These are phyloP conservation scores for Candidula unifasciata DNA, from an alignment of 2,888 invertebrate species.

Conservation along the genomic window DNA sequence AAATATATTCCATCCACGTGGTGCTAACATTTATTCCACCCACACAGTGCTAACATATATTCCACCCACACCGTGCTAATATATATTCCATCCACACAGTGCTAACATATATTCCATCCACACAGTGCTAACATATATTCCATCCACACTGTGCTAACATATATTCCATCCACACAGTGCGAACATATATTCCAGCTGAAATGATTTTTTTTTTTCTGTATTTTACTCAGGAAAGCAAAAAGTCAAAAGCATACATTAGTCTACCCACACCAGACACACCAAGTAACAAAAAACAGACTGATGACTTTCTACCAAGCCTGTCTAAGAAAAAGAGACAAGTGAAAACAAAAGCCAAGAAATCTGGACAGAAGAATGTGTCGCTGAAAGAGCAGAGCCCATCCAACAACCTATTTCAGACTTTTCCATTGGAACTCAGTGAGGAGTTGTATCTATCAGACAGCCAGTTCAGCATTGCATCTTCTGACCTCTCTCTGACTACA, in stretches of 20 bases:
- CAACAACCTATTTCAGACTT: not conserved
- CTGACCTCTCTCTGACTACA: not conserved
- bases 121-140: no score
- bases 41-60: no score
- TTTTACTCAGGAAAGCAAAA: constrained; percentile 1
- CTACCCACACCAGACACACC: not conserved
- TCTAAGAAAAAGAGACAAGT: not conserved
- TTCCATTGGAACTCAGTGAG: not conserved
- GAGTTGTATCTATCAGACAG: constrained; percentile 6
- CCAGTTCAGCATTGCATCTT: constrained; percentile 7
- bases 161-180: no score
- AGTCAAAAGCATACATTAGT: not conserved
- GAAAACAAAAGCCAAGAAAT: not conserved
- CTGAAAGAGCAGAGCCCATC: not conserved
- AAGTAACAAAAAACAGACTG: not conserved
- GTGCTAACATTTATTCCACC: no score
- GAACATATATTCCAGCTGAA: no score
- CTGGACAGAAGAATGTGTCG: not conserved
- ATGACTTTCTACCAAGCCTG: not conserved
- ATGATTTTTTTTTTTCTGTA: not conserved
- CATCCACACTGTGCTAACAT: no score
- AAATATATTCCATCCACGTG: no score
- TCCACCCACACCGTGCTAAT: no score
- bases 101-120: no score
- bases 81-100: no score